These are phyloP conservation scores for Helobdella robusta DNA, from an alignment of 2,888 invertebrate species.

Conservation along the genomic window DNA sequence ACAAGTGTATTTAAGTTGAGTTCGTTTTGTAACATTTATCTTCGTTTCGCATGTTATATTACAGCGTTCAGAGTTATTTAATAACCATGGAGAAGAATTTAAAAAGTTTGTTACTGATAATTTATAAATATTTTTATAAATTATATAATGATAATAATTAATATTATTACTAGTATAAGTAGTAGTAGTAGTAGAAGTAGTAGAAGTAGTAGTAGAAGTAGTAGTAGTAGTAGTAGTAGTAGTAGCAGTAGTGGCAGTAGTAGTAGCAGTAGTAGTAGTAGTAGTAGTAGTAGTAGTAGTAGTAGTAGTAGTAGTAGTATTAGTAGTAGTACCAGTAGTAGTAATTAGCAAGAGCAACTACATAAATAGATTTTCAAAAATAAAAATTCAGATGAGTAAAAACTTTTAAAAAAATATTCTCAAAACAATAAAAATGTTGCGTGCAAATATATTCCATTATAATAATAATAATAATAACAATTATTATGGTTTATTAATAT, in stretches of 20 bases:
- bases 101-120: neutral
- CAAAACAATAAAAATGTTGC: too few relatives aligned
- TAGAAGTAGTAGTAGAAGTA: constrained; percentile 1
- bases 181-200: constrained; percentile 1
- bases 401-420: too few relatives aligned
- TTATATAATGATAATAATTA: constrained; percentile 8
- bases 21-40: too few relatives aligned
- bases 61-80: neutral
- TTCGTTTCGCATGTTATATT: too few relatives aligned
- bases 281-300: constrained; percentile 4
- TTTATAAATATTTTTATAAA: neutral
- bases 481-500: too few relatives aligned
- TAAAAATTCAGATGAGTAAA: neutral
- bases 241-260: neutral
- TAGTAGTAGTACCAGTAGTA: neutral
- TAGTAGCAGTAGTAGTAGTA: constrained; percentile 3
- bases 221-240: constrained; percentile 4
- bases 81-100: neutral
- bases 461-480: too few relatives aligned
- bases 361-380: neutral
- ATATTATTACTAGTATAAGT: constrained; percentile 2
- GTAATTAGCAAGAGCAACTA: neutral
- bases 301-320: constrained; percentile 4
- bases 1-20: too few relatives aligned
- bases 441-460: too few relatives aligned